Evolutionary conservation across 2,888 invertebrate species (phyloP).

Genomic region (Melipona beecheii): DNA sequence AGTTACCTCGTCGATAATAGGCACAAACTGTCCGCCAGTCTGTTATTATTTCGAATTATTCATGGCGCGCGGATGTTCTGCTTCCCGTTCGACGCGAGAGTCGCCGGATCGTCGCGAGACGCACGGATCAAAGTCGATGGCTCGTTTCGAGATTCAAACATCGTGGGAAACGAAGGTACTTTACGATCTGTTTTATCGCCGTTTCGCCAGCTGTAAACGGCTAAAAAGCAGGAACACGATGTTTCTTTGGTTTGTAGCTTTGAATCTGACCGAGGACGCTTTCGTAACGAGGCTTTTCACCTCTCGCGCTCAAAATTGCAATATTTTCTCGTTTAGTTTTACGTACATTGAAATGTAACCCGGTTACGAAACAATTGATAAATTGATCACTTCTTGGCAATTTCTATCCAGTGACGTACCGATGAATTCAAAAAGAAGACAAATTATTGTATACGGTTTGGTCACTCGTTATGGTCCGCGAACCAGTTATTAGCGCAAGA

Average conservation of each 20-base stretch:
- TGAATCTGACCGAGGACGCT: background rate
- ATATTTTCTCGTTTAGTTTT: too few species aligned
- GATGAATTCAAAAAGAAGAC: too few species aligned
- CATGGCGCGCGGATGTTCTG: conserved; percentile 22
- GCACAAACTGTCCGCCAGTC: conserved; percentile 36
- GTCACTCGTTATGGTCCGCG: too few species aligned
- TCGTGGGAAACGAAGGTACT: background rate
- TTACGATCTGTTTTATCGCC: conserved; percentile 20
- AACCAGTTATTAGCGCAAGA: too few species aligned
- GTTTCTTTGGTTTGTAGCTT: background rate
- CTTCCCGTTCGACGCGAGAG: background rate
- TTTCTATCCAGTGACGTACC: too few species aligned
- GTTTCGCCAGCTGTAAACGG: background rate
- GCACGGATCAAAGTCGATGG: background rate
- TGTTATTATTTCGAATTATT: conserved; percentile 51
- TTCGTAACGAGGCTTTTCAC: too few species aligned
- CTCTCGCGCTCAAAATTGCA: too few species aligned
- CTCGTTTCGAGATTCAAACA: conserved; percentile 13
- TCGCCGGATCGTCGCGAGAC: background rate
- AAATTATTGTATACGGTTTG: too few species aligned
- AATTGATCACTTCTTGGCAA: too few species aligned
- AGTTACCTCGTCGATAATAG: conserved; percentile 41
- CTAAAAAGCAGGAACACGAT: background rate
- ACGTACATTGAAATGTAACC: too few species aligned
- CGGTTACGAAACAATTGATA: too few species aligned